Conservation (phyloP, 2,113 vertebrate genomes). For the Phyllostomus hastatus region DNA sequence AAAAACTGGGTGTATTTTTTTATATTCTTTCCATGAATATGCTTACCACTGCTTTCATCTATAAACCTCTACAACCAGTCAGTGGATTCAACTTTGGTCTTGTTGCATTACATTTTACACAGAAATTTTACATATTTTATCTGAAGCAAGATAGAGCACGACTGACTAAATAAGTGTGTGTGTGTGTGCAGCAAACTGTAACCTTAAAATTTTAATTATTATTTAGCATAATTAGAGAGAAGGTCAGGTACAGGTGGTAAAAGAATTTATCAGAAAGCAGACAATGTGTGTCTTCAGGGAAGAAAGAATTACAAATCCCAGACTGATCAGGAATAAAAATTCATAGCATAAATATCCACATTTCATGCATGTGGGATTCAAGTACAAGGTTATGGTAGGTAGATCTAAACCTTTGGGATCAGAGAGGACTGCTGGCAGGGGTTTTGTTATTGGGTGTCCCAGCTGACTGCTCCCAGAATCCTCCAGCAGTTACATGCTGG, state of each 20-base stretch:
- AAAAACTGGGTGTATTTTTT: neutral
- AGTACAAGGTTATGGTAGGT: neutral
- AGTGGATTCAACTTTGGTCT: neutral
- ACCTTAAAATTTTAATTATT: neutral
- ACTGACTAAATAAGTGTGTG: neutral
- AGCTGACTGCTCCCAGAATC: neutral
- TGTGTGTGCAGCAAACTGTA: neutral
- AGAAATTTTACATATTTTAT: neutral
- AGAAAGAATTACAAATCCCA: neutral
- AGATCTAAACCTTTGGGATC: neutral
- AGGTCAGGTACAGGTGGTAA: neutral
- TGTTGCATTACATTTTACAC: neutral
- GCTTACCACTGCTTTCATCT: neutral
- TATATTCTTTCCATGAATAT: neutral
- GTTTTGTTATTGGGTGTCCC: neutral
- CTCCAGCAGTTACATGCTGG: neutral
- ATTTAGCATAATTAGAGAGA: neutral
- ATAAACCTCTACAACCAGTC: neutral
- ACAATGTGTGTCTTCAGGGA: neutral
- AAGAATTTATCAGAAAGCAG: neutral
- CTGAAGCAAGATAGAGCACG: neutral
- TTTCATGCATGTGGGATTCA: neutral
- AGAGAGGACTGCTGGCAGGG: neutral
- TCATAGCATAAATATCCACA: neutral
- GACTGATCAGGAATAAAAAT: neutral